Evolutionary conservation across 2,113 vertebrate genomes (phyloP), one percentile per base, ranked within the genome.

Genomic region (Pao palembangensis): DNA sequence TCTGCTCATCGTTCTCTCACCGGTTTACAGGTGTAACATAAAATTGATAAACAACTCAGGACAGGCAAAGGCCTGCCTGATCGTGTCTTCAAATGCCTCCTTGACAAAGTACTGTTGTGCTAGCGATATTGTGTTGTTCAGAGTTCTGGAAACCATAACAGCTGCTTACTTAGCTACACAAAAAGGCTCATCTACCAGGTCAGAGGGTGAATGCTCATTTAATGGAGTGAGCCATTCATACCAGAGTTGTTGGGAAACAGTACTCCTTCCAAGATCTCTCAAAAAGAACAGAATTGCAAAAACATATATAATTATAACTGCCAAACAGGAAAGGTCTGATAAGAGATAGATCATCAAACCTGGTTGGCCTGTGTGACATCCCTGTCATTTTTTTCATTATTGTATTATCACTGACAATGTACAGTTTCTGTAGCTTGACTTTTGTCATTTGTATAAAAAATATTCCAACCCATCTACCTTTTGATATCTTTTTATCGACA

Each of bases 271-370:
- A n/a, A 38, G 48, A 28, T 38, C 38, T 25, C 11, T 55, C 18
- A 56, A 54, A 15, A 2, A 6, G 23, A 52, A 23, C 31, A 41
- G 58, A 67, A 43, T 64, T 47, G 50, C 28, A 61, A 44, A 7
- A 7, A 2, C 47, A 15, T 43, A 23, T 23, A 23, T 23, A 23
- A 23, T 12, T 43, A 12, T 13, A 20, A 18, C 50, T 46, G 23
- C 55, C 28, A 60, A 67, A 53, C 17, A 58, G 53, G 69, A 60
- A 51, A 47, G 11, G 67, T 31, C 49, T 60, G 43, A n/a, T 51
- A 18, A 38, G 51, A 52, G 16, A 71, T 20, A 61, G 21, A 34
- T 49, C 50, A 48, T 18, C 28, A 71, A 58, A 69, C 8, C 43
- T 15, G 14, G 12, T 17, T 17, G 43, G 14, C 43, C 43, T 16